A percentile compares a stretch with the other conserved stretches of the same genome.
Conservation (phyloP, 2,888 invertebrate species). For the Reticulitermes lucifugus region DNA sequence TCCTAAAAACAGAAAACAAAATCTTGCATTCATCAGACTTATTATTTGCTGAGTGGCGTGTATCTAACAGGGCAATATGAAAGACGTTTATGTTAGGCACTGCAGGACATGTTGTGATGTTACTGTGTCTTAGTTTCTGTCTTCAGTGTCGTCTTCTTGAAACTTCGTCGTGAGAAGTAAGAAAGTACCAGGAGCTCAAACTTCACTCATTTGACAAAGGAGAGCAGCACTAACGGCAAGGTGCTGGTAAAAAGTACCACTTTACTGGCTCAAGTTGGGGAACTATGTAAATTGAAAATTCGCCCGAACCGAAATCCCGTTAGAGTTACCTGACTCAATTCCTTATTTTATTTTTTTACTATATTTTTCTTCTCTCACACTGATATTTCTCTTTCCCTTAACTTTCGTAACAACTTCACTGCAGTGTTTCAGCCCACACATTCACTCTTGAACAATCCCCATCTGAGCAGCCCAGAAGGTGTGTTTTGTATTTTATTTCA, state of each 20-base stretch:
- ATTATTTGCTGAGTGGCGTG: neutral
- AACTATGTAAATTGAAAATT: constrained; percentile 25
- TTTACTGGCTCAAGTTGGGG: neutral
- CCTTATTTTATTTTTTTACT: neutral
- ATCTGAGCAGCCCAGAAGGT: no score
- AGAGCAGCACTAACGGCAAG: neutral
- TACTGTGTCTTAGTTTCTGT: neutral
- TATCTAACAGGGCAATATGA: neutral
- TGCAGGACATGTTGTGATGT: neutral
- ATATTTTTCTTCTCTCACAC: neutral
- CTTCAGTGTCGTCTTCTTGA: neutral
- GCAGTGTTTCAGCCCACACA: no score
- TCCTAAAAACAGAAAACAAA: neutral
- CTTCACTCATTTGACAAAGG: neutral
- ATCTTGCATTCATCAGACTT: neutral
- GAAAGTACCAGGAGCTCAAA: neutral
- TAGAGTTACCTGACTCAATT: neutral
- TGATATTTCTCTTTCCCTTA: neutral
- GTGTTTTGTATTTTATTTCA: no score
- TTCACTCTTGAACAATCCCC: no score
- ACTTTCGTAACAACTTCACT: no score
- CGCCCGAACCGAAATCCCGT: neutral
- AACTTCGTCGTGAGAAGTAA: neutral
- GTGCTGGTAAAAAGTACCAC: constrained; percentile 14
- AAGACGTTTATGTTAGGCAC: neutral